Percentiles rank a stretch among this genome's conserved stretches.
Evolutionary conservation across 2,797 vertebrate species (phyloP).

Genomic region (Emydoidea blandingii): DNA sequence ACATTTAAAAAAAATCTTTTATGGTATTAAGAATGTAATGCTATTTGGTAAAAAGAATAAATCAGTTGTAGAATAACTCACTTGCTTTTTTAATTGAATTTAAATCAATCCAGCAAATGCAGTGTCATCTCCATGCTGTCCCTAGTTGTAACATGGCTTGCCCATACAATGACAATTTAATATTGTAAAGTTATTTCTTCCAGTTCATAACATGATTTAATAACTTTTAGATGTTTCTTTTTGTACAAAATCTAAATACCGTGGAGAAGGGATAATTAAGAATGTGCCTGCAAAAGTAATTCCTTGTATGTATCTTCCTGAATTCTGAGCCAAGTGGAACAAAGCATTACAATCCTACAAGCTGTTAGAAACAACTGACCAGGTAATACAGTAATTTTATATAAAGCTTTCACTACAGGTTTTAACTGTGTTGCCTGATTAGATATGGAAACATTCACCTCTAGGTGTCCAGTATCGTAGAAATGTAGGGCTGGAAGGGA

Average conservation of each 20-base stretch:
- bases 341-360: too few species aligned
- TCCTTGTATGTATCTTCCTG: too few species aligned
- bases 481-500: too few species aligned
- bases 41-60: not conserved
- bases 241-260: conserved; percentile 67
- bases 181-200: not conserved
- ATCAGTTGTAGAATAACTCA: not conserved
- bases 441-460: too few species aligned
- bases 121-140: accelerated
- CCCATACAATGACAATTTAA: not conserved
- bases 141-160: not conserved
- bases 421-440: too few species aligned
- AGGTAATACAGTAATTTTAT: too few species aligned
- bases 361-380: too few species aligned
- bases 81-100: not conserved
- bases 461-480: too few species aligned
- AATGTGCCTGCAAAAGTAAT: too few species aligned
- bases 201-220: not conserved
- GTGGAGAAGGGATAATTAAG: conserved; percentile 75
- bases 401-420: too few species aligned
- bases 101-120: not conserved
- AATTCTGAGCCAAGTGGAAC: too few species aligned
- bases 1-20: not conserved
- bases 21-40: not conserved
- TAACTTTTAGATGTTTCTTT: conserved; percentile 24